phyloP scores from a whole-genome alignment of 2,113 vertebrate genomes.

The Puma concolor region DNA sequence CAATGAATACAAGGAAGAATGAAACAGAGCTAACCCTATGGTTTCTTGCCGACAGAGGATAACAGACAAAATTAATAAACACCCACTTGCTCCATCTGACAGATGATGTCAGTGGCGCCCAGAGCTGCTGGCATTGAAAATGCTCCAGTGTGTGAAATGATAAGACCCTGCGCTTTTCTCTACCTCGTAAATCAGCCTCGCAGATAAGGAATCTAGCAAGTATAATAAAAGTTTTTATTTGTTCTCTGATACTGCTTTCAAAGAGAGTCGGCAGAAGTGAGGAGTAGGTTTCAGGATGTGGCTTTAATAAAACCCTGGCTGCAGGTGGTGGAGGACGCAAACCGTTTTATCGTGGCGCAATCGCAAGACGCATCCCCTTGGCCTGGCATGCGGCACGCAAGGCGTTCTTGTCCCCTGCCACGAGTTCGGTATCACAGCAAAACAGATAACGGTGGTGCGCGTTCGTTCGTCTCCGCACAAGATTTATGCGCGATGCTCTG shows the following conservation, averaged over 20 bases:
- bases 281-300: not conserved
- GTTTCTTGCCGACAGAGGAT: constrained; percentile 23
- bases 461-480: not conserved
- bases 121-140: constrained; percentile 11
- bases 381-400: not conserved
- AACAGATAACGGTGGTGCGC: not conserved
- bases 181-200: constrained; percentile 57
- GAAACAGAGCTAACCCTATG: not conserved
- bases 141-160: not conserved
- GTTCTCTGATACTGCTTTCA: constrained; percentile 56
- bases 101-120: not conserved
- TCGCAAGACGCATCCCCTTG: not conserved
- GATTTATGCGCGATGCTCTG: not conserved
- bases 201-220: constrained; percentile 58
- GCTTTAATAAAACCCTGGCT: constrained; percentile 55
- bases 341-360: not conserved
- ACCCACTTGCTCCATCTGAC: not conserved
- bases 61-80: constrained; percentile 67
- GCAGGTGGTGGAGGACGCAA: not conserved
- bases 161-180: not conserved
- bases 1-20: constrained; percentile 40
- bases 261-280: not conserved
- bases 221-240: constrained; percentile 61
- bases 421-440: not conserved
- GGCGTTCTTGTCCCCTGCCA: not conserved